Evolutionary conservation across 1,140 invertebrate species (phyloP), one percentile per base, ranked within the genome.

Genomic region (Rhopalosiphum maidis): DNA sequence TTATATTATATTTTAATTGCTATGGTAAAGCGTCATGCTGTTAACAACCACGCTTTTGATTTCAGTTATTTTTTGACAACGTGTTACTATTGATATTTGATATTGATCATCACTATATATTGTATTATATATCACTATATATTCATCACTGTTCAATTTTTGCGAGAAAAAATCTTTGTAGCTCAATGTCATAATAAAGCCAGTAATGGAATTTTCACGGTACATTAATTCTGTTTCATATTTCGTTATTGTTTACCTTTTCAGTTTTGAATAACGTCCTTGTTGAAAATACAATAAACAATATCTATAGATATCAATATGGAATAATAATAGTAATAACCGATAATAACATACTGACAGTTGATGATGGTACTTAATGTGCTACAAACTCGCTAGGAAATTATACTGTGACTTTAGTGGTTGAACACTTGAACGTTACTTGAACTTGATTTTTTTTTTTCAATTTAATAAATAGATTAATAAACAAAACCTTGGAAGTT

Each of bases 201-300:
- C 37, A 41, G 51, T 9, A 15, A 43, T 60, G 54, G 37, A 90
- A 60, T 90, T 90, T 90, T 60, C 89, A 68, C 25, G 89, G 89
- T 55, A 68, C 25, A 55, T 90, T 41, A 90, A 90, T 23, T 90
- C 60, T n/a, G n/a, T 77, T n/a, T 77, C 30, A 77, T 77, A 77
- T n/a, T 77, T 77, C n/a, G 60, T 77, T 77, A 77, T 77, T 77
- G 60, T 77, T 68, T 77, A 77, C 15, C 11, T 77, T 15, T 35
- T n/a, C n/a, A 77, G n/a, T 77, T n/a, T 15, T 68, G 15, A 68
- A 68, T 43, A n/a, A 90, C 25, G 89, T 90, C 89, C 89, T 90
- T 90, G 89, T n/a, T n/a, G 37, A 90, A 43, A 90, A 90, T 60
- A 60, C 37, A 68, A 18, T 90, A 68, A 77, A 77, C 30, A n/a